Conservation (phyloP, 2,797 vertebrate species). For the Melanotaenia nigrans region DNA sequence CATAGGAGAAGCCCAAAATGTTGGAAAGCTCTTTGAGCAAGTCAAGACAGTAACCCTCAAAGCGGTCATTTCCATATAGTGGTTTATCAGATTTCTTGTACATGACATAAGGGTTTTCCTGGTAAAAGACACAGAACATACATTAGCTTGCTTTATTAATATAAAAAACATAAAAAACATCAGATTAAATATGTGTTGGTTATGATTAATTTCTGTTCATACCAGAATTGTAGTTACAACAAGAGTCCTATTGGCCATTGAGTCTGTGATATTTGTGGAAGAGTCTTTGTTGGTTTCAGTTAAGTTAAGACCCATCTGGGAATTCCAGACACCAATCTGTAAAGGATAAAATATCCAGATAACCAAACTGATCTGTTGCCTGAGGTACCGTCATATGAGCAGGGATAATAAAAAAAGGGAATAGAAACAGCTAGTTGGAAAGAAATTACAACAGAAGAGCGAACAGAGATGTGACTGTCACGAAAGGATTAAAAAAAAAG, state of each 20-base stretch:
- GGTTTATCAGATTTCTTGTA: conserved; percentile 98
- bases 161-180: not conserved
- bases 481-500: not conserved
- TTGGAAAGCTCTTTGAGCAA: conserved; percentile 95
- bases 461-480: conserved; percentile 5
- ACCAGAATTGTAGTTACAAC: conserved; percentile 98
- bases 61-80: conserved; percentile 95
- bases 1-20: conserved; percentile 96
- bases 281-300: conserved; percentile 90
- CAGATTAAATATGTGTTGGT: not conserved
- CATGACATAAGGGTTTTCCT: conserved; percentile 99
- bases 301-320: conserved; percentile 95
- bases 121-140: conserved; percentile 27
- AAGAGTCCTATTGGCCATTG: conserved; percentile 94
- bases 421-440: conserved; percentile 9
- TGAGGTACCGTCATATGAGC: conserved; percentile 2
- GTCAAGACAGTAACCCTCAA: conserved; percentile 98
- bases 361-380: conserved; percentile 1
- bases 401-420: conserved; percentile 26
- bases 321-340: conserved; percentile 98
- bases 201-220: not conserved
- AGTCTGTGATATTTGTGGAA: conserved; percentile 90
- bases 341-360: conserved; percentile 26
- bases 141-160: conserved; percentile 1
- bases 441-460: conserved; percentile 11